A percentile compares a stretch with the other conserved stretches of the same genome.
These are phyloP conservation scores for Syrphus vitripennis DNA, from an alignment of 2,888 invertebrate genomes.

Conservation along the genomic window DNA sequence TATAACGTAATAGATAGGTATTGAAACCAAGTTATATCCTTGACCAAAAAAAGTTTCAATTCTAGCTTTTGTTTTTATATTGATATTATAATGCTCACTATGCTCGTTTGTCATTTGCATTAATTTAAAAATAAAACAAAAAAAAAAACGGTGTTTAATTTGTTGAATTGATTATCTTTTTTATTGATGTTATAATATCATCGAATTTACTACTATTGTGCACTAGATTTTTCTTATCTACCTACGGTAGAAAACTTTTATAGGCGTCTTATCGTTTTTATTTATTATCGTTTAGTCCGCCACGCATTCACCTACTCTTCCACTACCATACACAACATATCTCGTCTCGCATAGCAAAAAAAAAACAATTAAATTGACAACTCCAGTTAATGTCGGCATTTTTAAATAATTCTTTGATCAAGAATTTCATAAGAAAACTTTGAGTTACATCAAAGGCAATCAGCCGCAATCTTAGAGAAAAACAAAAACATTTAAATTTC, in stretches of 20 bases:
- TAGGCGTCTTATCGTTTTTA: neutral
- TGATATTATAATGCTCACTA: neutral
- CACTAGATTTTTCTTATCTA: neutral
- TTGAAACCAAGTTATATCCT: too few relatives aligned
- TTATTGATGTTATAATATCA: constrained; percentile 1
- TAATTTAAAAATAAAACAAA: neutral
- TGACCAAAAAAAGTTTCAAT: too few relatives aligned
- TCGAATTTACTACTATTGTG: neutral
- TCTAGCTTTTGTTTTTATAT: too few relatives aligned
- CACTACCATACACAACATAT: neutral
- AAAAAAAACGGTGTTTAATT: neutral
- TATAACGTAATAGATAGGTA: too few relatives aligned
- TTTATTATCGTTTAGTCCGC: constrained; percentile 23
- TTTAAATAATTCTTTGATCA: constrained; percentile 66
- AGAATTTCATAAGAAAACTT: constrained; percentile 9
- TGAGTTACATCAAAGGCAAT: constrained; percentile 4
- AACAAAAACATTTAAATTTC: neutral
- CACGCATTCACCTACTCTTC: constrained; percentile 20
- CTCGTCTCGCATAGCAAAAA: constrained; percentile 36
- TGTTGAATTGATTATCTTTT: neutral
- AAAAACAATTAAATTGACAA: constrained; percentile 56
- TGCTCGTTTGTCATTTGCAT: neutral
- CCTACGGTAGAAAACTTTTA: neutral
- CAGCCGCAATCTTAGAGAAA: neutral
- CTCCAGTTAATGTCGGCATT: constrained; percentile 63